Evolutionary conservation across 1,140 invertebrate species (phyloP).

Genomic region (Medauroidea extradentata): DNA sequence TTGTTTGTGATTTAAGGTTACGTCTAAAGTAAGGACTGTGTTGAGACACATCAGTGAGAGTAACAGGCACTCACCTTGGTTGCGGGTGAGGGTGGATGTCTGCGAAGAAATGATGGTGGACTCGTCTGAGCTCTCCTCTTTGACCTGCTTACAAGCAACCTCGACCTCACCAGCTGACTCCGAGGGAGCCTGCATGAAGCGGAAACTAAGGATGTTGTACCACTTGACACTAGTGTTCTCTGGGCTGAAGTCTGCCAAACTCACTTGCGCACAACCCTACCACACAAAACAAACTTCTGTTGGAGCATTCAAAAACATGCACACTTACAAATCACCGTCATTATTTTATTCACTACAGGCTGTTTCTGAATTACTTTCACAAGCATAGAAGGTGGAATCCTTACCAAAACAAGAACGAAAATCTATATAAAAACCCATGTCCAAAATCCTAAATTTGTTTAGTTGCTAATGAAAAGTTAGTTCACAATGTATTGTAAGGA

Average conservation of each 20-base stretch:
- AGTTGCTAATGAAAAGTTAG: no score
- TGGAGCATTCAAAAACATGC: slow-evolving; percentile 2
- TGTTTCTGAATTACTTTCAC: no score
- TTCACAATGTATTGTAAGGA: no score
- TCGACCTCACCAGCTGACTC: slow-evolving; percentile 36
- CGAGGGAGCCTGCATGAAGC: slow-evolving; percentile 63
- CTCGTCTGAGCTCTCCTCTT: slow-evolving; percentile 93
- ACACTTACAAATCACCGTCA: background rate
- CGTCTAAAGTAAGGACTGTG: no score
- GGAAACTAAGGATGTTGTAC: slow-evolving; percentile 92
- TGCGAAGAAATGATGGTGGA: slow-evolving; percentile 94
- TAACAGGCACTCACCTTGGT: slow-evolving; percentile 73
- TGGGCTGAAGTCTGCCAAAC: slow-evolving; percentile 88
- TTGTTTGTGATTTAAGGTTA: no score
- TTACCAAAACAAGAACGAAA: no score
- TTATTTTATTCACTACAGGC: no score
- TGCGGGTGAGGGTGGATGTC: slow-evolving; percentile 91
- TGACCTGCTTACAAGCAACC: slow-evolving; percentile 18
- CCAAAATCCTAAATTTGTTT: no score
- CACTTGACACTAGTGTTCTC: slow-evolving; percentile 78
- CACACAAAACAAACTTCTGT: no score
- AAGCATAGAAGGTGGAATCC: no score
- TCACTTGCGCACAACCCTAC: slow-evolving; percentile 92
- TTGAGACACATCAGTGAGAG: no score
- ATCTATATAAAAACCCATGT: no score